Percentiles rank a stretch among this genome's conserved stretches.
Conservation (phyloP, 2,888 invertebrate species). For the Erpobdella octoculata region DNA sequence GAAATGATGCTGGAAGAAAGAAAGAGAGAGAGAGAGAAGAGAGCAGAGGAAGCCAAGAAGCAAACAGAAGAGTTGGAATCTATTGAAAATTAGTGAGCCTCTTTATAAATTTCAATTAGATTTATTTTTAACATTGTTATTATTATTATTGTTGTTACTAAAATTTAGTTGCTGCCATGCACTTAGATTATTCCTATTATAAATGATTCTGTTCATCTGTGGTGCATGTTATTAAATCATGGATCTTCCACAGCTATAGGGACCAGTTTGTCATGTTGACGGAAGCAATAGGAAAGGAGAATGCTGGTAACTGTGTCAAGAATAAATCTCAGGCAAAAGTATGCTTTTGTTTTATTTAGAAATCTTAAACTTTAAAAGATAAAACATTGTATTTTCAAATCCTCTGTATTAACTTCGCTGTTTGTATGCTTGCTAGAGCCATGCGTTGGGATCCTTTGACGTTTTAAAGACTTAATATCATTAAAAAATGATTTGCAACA, state of each 20-base stretch:
- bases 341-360: neutral
- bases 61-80: conserved; percentile 5
- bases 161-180: too few species aligned
- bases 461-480: too few species aligned
- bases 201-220: neutral
- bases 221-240: too few species aligned
- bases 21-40: conserved; percentile 11
- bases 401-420: too few species aligned
- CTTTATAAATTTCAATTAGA: neutral
- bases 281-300: conserved; percentile 20
- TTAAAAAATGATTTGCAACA: too few species aligned
- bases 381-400: too few species aligned
- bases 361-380: neutral
- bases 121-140: neutral
- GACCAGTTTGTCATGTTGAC: conserved; percentile 14
- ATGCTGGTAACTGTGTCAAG: neutral
- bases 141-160: neutral
- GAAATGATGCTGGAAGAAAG: neutral
- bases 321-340: neutral
- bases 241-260: conserved; percentile 25
- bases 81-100: conserved; percentile 15
- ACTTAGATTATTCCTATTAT: too few species aligned
- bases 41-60: neutral
- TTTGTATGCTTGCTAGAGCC: too few species aligned
- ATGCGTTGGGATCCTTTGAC: too few species aligned